Evolutionary conservation across 2,797 vertebrate genomes (phyloP).

Genomic region (Luscinia megarhynchos): DNA sequence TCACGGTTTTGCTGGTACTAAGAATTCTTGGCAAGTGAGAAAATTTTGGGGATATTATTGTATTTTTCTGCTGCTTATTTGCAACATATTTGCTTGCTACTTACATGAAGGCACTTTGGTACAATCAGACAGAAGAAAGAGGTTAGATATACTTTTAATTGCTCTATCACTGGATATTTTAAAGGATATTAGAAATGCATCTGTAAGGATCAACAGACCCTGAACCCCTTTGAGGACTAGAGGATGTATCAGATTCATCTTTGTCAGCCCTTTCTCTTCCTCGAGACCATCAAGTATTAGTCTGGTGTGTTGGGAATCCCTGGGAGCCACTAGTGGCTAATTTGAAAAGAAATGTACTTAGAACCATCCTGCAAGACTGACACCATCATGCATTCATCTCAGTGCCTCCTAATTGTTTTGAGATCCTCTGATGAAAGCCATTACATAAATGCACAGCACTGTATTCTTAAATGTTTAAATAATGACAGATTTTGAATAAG

Average conservation of each 20-base stretch:
- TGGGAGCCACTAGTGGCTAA: neutral
- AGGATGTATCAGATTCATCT: neutral
- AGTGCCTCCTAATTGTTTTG: neutral
- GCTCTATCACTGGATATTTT: neutral
- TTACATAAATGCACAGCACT: slow-evolving; percentile 48
- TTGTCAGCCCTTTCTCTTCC: neutral
- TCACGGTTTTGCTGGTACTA: neutral
- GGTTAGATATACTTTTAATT: neutral
- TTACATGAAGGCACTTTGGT: neutral
- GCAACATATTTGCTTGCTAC: neutral
- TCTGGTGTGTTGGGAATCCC: neutral
- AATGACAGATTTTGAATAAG: slow-evolving; percentile 37
- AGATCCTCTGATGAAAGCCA: slow-evolving; percentile 12
- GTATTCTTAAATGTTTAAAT: slow-evolving; percentile 52
- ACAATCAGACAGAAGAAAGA: neutral
- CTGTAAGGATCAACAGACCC: neutral
- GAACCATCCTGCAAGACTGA: neutral
- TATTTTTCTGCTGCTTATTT: neutral
- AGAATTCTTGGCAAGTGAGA: neutral
- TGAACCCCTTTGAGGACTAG: neutral
- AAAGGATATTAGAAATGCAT: neutral
- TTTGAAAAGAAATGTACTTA: neutral
- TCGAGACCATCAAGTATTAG: neutral
- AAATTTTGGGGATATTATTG: neutral
- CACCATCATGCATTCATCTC: neutral